phyloP scores from a whole-genome alignment of 1,140 invertebrate species.

The Apis cerana region DNA sequence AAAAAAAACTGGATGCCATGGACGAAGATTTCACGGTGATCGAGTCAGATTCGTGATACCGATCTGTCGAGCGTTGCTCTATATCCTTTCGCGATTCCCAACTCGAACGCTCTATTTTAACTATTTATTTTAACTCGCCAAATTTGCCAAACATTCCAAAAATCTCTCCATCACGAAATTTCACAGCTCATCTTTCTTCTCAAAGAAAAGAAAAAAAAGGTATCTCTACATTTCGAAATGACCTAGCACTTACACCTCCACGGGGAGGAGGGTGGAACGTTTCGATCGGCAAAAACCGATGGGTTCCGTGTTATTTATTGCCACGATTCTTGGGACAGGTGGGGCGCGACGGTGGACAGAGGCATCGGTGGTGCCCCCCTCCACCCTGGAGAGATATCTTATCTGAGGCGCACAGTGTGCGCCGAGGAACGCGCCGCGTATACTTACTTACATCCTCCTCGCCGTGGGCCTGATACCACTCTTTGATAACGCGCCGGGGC shows the following conservation, averaged over 20 bases:
- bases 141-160: too few species aligned
- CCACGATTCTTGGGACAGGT: conserved; percentile 69
- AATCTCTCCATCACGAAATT: too few species aligned
- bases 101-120: too few species aligned
- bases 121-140: too few species aligned
- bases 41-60: too few species aligned
- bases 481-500: conserved; percentile 72
- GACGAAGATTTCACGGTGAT: neutral
- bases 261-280: conserved; percentile 41
- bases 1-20: neutral
- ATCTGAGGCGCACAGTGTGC: conserved; percentile 73
- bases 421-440: conserved; percentile 66
- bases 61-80: too few species aligned
- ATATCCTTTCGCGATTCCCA: too few species aligned
- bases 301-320: conserved; percentile 77
- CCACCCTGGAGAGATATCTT: conserved; percentile 73
- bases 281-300: conserved; percentile 76
- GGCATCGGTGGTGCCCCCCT: conserved; percentile 73
- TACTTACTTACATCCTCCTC: conserved; percentile 67
- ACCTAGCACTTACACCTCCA: conserved; percentile 4
- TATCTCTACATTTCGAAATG: neutral
- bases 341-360: conserved; percentile 58
- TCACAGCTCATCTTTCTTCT: too few species aligned
- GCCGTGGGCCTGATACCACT: conserved; percentile 75
- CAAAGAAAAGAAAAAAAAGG: neutral